Base-by-base conservation (phyloP, 2,797 vertebrate species). In the Phataginus tetradactyla region DNA sequence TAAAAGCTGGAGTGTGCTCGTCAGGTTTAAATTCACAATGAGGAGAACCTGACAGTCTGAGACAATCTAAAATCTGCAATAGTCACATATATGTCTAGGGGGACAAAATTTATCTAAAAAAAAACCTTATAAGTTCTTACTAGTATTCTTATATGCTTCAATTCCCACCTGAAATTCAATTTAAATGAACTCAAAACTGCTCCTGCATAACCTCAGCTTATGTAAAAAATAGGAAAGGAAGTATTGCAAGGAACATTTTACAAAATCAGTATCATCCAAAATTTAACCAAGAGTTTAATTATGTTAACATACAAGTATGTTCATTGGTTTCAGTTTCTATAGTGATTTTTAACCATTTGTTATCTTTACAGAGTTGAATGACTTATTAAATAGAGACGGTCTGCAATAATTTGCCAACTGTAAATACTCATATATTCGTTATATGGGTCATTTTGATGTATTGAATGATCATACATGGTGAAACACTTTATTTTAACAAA, bases 1-100 rank as follows among this genome's bases (percentile, higher is more conserved):
- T 97, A 92, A 96, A 95, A 96, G 45, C 27, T 87, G 5, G 18
- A 95, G 13, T 81, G 45, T 27, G 11, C 10, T 94, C 84, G 95
- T 96, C 91, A 97, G 63, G 95, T 96, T 97, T 90, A 95, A 95
- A 97, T 96, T 96, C 80, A 93, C 61, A 96, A 63, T 45, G 27
- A 59, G 66, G 94, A 97, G 84, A 98, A 90, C 34, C 72, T 97
- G 81, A 84, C 83, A 95, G 68, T 27, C 7, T 93, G 34, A 86
- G 75, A 96, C 74, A 90, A 59, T 4, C 0, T 86, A 78, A 92
- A 53, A 93, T 94, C 25, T 96, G 29, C 14, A 77, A 69, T 71
- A 96, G 21, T 75, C 84, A n/a, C 49, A 96, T 75, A 64, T 25
- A 74, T 49, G 3, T 92, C 81, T 88, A 90, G 5, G 14, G 37